phyloP scores from a whole-genome alignment of 2,888 invertebrate genomes.

The Gymnocheta viridis region DNA sequence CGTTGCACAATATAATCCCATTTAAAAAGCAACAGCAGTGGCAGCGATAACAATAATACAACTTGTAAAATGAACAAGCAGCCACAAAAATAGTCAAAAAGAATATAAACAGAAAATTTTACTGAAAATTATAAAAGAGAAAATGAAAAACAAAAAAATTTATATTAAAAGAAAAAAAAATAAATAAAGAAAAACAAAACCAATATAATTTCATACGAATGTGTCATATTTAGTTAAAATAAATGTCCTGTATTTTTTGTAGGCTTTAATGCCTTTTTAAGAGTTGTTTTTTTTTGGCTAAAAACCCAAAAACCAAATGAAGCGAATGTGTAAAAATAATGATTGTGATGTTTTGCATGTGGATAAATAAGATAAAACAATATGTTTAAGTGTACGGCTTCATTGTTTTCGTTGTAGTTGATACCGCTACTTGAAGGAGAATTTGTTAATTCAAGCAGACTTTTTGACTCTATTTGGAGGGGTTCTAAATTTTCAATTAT shows the following conservation, averaged over 20 bases:
- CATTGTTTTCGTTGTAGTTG: background rate
- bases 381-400: background rate
- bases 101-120: background rate
- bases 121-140: background rate
- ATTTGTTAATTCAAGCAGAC: background rate
- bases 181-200: background rate
- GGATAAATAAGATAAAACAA: background rate
- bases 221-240: constrained; percentile 63
- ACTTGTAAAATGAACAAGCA: background rate
- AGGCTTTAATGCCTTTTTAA: constrained; percentile 67
- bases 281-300: constrained; percentile 33
- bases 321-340: constrained; percentile 31
- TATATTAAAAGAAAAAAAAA: background rate
- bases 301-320: constrained; percentile 42
- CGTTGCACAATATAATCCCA: constrained; percentile 53
- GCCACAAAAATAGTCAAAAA: background rate
- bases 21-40: constrained; percentile 10
- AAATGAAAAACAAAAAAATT: background rate
- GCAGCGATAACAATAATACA: constrained; percentile 3
- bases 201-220: constrained; percentile 26
- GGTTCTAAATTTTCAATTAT: background rate
- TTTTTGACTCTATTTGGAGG: background rate
- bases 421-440: background rate
- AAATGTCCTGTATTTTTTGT: constrained; percentile 34
- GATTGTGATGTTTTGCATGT: constrained; percentile 35